Evolutionary conservation across 53 echinoderm and acorn worm genomes (phyloP).

Genomic region (Henricia sp.): DNA sequence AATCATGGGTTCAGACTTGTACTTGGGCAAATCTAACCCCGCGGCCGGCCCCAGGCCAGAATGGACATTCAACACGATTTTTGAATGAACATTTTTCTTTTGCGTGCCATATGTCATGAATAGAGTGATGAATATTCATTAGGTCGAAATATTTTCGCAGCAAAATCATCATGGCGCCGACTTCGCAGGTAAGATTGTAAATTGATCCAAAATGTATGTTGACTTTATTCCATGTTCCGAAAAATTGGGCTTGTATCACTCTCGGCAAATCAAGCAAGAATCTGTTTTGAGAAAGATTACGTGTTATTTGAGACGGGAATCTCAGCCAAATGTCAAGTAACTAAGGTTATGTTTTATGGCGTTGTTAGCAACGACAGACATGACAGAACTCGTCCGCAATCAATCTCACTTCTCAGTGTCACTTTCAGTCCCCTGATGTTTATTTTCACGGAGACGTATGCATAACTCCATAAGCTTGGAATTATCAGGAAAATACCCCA

Average conservation of each 20-base stretch:
- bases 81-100: no score
- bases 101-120: conserved; percentile 24
- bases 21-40: no score
- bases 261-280: background rate
- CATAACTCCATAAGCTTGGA: no score
- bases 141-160: conserved; percentile 24
- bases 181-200: conserved; percentile 55
- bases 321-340: conserved; percentile 1
- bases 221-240: background rate
- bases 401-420: no score
- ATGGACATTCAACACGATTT: no score
- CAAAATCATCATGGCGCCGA: conserved; percentile 67
- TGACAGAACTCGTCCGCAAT: no score
- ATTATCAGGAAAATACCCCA: no score
- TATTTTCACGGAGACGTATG: no score
- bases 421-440: no score
- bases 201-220: background rate
- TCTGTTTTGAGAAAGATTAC: background rate
- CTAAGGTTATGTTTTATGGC: conserved; percentile 28
- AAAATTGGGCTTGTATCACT: background rate
- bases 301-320: background rate
- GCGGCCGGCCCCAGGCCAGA: no score
- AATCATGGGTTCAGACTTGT: no score
- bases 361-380: conserved; percentile 69
- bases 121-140: conserved; percentile 13